Percentiles rank a stretch among this genome's conserved stretches.
Conservation (phyloP, 2,113 vertebrate species). For the Erpornis zantholeuca region DNA sequence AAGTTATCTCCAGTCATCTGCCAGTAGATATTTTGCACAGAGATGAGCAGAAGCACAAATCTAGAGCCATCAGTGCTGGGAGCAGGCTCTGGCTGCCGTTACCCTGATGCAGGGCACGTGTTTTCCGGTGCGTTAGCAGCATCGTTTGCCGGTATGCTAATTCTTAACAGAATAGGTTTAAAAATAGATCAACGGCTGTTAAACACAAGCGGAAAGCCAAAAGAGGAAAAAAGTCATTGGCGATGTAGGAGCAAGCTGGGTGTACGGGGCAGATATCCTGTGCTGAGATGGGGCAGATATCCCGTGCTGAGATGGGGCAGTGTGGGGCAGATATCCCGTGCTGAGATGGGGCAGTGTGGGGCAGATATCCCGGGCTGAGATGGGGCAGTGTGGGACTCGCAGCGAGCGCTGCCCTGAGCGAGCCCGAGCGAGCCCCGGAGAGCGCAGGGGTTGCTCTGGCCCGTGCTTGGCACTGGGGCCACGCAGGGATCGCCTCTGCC, state of each 20-base stretch:
- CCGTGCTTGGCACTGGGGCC: not conserved
- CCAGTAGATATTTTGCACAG: not conserved
- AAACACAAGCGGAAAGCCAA: not conserved
- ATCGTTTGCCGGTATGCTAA: not conserved
- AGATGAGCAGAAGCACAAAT: not conserved
- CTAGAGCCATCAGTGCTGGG: not conserved
- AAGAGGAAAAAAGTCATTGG: not conserved
- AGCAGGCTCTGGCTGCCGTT: not conserved
- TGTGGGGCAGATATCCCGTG: too few species aligned
- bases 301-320: too few species aligned
- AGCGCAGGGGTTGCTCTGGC: not conserved
- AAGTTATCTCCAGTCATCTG: not conserved
- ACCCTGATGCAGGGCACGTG: conserved; percentile 2
- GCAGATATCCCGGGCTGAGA: too few species aligned
- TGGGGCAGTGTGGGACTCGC: not conserved
- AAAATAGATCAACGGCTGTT: conserved; percentile 29
- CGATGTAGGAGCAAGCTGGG: not conserved
- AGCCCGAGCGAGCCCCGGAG: fast-evolving
- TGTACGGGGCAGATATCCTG: not conserved
- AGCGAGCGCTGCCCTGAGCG: not conserved
- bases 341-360: too few species aligned
- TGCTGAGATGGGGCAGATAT: not conserved
- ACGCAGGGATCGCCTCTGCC: not conserved
- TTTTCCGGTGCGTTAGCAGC: not conserved
- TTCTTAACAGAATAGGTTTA: conserved; percentile 23